These are phyloP conservation scores for Alloplasta piceator DNA, from an alignment of 2,888 invertebrate species.

Conservation along the genomic window DNA sequence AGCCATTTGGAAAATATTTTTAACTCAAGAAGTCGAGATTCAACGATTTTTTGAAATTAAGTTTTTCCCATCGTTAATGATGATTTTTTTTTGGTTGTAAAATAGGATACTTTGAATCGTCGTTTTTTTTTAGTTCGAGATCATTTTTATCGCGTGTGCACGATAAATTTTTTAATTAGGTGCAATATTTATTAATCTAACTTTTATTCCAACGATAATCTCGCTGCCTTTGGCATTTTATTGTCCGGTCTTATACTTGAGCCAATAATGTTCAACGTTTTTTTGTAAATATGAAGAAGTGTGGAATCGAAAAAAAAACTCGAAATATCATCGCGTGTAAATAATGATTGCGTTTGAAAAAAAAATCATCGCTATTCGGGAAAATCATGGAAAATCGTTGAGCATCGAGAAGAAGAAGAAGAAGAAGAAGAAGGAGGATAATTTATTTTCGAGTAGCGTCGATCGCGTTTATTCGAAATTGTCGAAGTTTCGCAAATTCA, in stretches of 20 bases:
- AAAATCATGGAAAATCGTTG: neutral
- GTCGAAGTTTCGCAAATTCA: neutral
- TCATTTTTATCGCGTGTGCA: slow-evolving; percentile 12
- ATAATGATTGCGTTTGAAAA: slow-evolving; percentile 39
- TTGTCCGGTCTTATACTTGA: slow-evolving; percentile 11
- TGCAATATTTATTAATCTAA: neutral
- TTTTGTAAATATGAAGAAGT: slow-evolving; percentile 48
- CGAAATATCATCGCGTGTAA: slow-evolving; percentile 37
- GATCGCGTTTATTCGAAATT: slow-evolving; percentile 19
- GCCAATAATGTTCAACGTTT: neutral
- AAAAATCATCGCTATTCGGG: neutral
- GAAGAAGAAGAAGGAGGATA: neutral
- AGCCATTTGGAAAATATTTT: neutral
- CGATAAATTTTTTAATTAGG: slow-evolving; percentile 9
- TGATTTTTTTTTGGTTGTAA: too few relatives aligned
- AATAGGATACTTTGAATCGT: too few relatives aligned
- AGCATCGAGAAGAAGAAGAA: too few relatives aligned
- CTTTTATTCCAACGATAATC: neutral
- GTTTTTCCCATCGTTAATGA: too few relatives aligned
- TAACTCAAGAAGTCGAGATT: too few relatives aligned
- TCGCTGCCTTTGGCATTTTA: neutral
- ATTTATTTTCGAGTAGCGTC: slow-evolving; percentile 5
- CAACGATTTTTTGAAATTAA: too few relatives aligned
- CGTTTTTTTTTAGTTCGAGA: too few relatives aligned
- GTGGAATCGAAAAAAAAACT: slow-evolving; percentile 29